Conservation (phyloP, 1,140 invertebrate species). For the Radopholus similis region DNA sequence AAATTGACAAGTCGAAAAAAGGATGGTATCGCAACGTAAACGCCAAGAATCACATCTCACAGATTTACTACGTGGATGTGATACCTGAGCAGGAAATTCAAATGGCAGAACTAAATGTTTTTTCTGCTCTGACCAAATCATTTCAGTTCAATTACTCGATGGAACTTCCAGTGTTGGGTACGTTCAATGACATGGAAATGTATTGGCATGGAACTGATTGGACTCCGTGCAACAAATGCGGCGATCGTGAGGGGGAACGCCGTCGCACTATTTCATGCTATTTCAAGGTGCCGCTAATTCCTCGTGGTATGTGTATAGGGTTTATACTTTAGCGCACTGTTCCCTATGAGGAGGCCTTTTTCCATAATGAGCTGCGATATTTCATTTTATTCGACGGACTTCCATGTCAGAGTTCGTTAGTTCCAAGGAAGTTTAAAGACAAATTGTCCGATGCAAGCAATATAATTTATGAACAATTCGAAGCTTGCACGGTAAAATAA, state of each 20-base stretch:
- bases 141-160: no score
- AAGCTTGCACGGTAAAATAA: conserved; percentile 7
- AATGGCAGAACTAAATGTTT: background rate
- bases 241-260: background rate
- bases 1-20: background rate
- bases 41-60: background rate
- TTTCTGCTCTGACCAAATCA: no score
- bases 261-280: conserved; percentile 7
- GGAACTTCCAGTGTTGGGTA: no score
- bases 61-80: background rate
- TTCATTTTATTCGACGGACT: conserved; percentile 8
- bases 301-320: background rate
- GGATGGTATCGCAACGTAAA: conserved; percentile 9
- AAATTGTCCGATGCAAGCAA: background rate
- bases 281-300: no score
- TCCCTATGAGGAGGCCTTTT: background rate
- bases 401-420: conserved; percentile 3
- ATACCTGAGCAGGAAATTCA: background rate
- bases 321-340: background rate
- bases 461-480: conserved; percentile 3
- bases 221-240: conserved; percentile 18
- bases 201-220: conserved; percentile 4
- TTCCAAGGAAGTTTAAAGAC: background rate
- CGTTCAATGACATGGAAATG: background rate
- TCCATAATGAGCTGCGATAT: no score